Evolutionary conservation across 2,888 invertebrate genomes (phyloP), one percentile per base, ranked within the genome.

Genomic region (Barypeithes pellucidus): DNA sequence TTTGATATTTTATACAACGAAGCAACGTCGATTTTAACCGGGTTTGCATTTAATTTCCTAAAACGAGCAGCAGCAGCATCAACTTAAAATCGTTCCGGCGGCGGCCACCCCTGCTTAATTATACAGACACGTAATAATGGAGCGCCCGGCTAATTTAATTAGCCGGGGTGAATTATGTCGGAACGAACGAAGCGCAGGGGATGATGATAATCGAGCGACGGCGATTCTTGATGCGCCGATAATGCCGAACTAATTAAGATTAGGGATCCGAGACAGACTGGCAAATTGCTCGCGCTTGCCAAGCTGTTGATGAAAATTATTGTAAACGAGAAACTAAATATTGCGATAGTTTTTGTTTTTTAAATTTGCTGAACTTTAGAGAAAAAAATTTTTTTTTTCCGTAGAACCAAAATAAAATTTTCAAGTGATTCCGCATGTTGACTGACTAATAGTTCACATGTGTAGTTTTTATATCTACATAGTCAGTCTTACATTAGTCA

Each of bases 161-260:
- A 72, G 72, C 67, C 54, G 36, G 63, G 65, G 61, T 67, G 62
- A 67, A 36, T 72, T 72, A 72, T 62, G 67, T 29, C 57, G 62
- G 67, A 45, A 59, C 57, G 59, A 43, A 59, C 45, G 59, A 43
- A 65, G 65, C 65, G 65, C 63, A 62, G 43, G 69, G 61, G 71
- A 63, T 59, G 71, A 71, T 52, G 71, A 65, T 71, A 71, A 72
- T 60, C 66, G 72, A 41, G 59, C 39, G 61, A 59, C 59, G 71
- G 71, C 71, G 60, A 65, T 59, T 71, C 65, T 59, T 65, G 71
- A 71, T 66, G 66, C 66, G 61, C 61, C 72, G 72, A 72, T 72
- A 72, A 72, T 67, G 62, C 67, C 67, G 50, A 72, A 72, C 72
- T 72, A 72, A 72, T 72, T 72, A 72, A 72, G 72, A 67, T 67